These are phyloP conservation scores for Drosophila pseudoananassae DNA, from an alignment of 1,140 invertebrate species.

Conservation along the genomic window DNA sequence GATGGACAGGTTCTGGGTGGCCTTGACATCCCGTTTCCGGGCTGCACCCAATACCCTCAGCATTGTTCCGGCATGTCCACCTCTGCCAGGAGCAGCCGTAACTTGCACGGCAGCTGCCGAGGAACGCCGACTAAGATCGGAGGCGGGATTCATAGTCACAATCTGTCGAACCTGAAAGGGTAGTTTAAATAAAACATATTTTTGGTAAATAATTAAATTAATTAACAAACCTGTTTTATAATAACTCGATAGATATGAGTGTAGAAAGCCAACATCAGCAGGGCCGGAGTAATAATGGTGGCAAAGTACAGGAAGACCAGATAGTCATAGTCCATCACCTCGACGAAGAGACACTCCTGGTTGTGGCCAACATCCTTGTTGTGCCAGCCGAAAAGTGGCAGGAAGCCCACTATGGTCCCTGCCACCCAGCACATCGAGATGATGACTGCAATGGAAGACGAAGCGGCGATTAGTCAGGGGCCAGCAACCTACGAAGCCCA, in stretches of 20 bases:
- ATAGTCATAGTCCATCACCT: slow-evolving; percentile 95
- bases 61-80: slow-evolving; percentile 85
- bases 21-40: slow-evolving; percentile 94
- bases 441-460: slow-evolving; percentile 87
- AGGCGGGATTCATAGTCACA: slow-evolving; percentile 81
- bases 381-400: slow-evolving; percentile 95
- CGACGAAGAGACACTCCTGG: slow-evolving; percentile 90
- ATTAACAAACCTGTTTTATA: slow-evolving; percentile 90
- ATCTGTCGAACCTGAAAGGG: slow-evolving; percentile 79
- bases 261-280: slow-evolving; percentile 93
- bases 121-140: slow-evolving; percentile 75
- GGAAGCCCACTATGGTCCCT: slow-evolving; percentile 91
- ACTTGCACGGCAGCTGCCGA: slow-evolving; percentile 75
- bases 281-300: slow-evolving; percentile 93
- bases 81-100: slow-evolving; percentile 40
- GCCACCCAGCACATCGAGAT: slow-evolving; percentile 94
- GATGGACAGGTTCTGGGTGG: slow-evolving; percentile 94
- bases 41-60: slow-evolving; percentile 91
- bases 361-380: slow-evolving; percentile 84
- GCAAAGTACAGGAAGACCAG: slow-evolving; percentile 94
- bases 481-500: slow-evolving; percentile 43
- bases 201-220: neutral
- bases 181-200: neutral
- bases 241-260: slow-evolving; percentile 94
- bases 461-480: slow-evolving; percentile 11